Conservation (phyloP, 2,888 invertebrate species). For the Chrysomela aeneicollis region DNA sequence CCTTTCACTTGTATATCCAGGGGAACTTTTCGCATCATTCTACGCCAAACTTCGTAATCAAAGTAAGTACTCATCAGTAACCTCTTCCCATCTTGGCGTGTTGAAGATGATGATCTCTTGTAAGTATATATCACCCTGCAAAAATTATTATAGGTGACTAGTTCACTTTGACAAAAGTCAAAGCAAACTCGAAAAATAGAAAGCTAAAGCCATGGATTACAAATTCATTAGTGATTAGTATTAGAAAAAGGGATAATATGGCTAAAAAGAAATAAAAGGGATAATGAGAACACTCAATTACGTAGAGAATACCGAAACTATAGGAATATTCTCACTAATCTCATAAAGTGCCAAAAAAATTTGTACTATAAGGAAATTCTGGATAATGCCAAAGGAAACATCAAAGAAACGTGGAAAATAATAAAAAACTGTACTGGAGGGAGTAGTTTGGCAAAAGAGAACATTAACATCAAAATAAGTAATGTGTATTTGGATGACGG, state of each 20-base stretch:
- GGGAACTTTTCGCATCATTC: too few species aligned
- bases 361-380: slow-evolving; percentile 9
- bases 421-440: slow-evolving; percentile 8
- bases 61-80: too few species aligned
- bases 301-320: slow-evolving; percentile 9
- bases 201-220: not conserved
- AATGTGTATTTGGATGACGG: not conserved
- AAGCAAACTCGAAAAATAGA: not conserved
- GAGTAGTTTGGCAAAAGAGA: not conserved
- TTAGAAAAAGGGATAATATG: slow-evolving; percentile 8
- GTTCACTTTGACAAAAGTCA: slow-evolving; percentile 1
- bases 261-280: not conserved
- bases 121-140: too few species aligned
- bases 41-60: too few species aligned
- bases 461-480: not conserved
- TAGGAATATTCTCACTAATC: slow-evolving; percentile 4
- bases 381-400: not conserved
- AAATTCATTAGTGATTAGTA: not conserved
- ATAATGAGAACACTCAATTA: not conserved
- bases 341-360: slow-evolving; percentile 13
- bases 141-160: too few species aligned
- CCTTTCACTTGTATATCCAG: too few species aligned
- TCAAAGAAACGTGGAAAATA: not conserved
- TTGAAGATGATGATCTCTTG: too few species aligned
- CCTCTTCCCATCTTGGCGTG: too few species aligned